These are phyloP conservation scores for Pogonomyrmex barbatus DNA, from an alignment of 1,140 invertebrate genomes.

Conservation along the genomic window DNA sequence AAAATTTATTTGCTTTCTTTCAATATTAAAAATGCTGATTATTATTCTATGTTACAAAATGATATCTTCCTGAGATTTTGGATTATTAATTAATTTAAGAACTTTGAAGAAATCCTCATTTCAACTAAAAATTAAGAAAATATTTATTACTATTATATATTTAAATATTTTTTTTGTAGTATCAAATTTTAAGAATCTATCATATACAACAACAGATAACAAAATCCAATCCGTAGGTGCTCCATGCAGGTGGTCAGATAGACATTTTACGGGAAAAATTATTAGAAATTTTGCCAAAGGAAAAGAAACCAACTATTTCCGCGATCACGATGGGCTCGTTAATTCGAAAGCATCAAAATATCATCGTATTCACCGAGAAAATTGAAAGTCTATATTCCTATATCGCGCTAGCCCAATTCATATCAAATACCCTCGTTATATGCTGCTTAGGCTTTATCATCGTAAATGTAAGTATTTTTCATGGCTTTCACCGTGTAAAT, in stretches of 20 bases:
- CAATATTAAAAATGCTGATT: background rate
- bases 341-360: conserved; percentile 55
- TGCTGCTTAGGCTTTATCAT: conserved; percentile 66
- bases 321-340: conserved; percentile 17
- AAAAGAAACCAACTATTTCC: background rate
- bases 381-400: conserved; percentile 64
- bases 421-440: conserved; percentile 57
- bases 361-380: conserved; percentile 53
- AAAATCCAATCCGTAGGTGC: conserved; percentile 42
- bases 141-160: background rate
- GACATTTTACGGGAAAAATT: conserved; percentile 61
- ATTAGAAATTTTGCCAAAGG: background rate
- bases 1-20: background rate
- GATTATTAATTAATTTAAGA: background rate
- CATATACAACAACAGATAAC: background rate
- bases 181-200: background rate
- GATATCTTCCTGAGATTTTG: background rate
- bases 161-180: background rate
- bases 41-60: no score
- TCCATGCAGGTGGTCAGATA: conserved; percentile 64
- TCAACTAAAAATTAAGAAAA: background rate
- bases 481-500: background rate
- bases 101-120: background rate
- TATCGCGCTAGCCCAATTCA: conserved; percentile 60
- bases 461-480: conserved; percentile 60